Evolutionary conservation across 2,113 vertebrate species (phyloP).

Genomic region (Nerophis lumbriciformis): DNA sequence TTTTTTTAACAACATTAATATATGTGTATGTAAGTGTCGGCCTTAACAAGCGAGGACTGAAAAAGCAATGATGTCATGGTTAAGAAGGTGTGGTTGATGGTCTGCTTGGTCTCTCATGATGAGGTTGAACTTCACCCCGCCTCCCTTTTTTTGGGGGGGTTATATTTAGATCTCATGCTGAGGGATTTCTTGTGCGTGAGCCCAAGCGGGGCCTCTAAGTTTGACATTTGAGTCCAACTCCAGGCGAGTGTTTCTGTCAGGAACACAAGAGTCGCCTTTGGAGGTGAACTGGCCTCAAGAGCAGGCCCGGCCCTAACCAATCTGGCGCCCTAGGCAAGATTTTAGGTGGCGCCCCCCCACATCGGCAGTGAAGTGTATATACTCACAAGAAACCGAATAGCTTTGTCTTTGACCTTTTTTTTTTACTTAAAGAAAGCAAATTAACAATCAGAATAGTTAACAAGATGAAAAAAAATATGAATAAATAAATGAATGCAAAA

Average conservation of each 20-base stretch:
- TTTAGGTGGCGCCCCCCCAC: too few species aligned
- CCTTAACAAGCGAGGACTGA: neutral
- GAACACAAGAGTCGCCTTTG: conserved; percentile 25
- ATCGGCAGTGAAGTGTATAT: too few species aligned
- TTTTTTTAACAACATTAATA: too few species aligned
- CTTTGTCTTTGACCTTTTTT: too few species aligned
- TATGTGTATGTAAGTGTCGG: neutral
- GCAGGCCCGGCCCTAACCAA: too few species aligned
- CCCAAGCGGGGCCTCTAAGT: conserved; percentile 26
- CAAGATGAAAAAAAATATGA: too few species aligned
- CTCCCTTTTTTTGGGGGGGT: neutral
- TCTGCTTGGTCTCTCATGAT: neutral
- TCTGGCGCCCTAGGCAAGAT: too few species aligned
- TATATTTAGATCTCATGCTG: conserved; percentile 9
- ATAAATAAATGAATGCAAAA: too few species aligned
- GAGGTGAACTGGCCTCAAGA: neutral
- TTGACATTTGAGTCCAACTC: conserved; percentile 45
- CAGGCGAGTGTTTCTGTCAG: conserved; percentile 29
- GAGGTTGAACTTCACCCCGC: neutral
- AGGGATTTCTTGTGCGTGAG: conserved; percentile 23
- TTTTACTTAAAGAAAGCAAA: too few species aligned
- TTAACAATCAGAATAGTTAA: too few species aligned
- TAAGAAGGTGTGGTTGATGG: neutral
- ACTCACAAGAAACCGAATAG: too few species aligned
- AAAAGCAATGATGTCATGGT: neutral